These are phyloP conservation scores for Cephus nigrinus DNA, from an alignment of 2,888 invertebrate species.

Conservation along the genomic window DNA sequence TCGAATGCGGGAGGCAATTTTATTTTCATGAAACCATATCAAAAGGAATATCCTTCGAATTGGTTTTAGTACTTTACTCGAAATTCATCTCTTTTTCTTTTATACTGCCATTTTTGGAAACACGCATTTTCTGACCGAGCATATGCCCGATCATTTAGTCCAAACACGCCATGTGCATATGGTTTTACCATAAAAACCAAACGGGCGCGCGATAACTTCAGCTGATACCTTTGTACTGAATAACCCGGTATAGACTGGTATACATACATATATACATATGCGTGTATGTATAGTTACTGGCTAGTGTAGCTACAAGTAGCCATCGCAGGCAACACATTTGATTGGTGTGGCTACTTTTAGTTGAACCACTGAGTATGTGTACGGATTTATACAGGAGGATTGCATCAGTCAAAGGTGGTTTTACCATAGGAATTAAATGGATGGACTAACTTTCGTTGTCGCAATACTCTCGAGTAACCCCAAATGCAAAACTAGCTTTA, in stretches of 20 bases:
- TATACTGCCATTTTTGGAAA: background rate
- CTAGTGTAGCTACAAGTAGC: background rate
- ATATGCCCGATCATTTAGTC: background rate
- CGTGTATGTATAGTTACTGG: background rate
- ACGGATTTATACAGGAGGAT: background rate
- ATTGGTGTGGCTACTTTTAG: background rate
- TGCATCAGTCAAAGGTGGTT: background rate
- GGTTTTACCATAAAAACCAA: background rate
- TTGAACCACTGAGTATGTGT: background rate
- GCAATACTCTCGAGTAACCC: background rate
- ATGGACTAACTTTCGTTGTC: background rate
- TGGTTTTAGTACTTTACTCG: background rate
- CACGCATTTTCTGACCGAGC: background rate
- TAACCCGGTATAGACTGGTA: background rate
- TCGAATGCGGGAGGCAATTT: background rate
- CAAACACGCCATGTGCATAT: background rate
- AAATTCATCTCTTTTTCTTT: background rate
- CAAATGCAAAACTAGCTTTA: background rate
- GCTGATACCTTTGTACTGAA: background rate
- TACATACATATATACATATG: background rate
- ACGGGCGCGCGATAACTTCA: background rate
- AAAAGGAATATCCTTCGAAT: background rate
- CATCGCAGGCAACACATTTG: background rate
- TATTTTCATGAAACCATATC: background rate
- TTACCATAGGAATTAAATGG: background rate